Percentiles rank a stretch among this genome's conserved stretches.
phyloP scores from a whole-genome alignment of 1,140 invertebrate genomes.

The Zaprionus capensis region DNA sequence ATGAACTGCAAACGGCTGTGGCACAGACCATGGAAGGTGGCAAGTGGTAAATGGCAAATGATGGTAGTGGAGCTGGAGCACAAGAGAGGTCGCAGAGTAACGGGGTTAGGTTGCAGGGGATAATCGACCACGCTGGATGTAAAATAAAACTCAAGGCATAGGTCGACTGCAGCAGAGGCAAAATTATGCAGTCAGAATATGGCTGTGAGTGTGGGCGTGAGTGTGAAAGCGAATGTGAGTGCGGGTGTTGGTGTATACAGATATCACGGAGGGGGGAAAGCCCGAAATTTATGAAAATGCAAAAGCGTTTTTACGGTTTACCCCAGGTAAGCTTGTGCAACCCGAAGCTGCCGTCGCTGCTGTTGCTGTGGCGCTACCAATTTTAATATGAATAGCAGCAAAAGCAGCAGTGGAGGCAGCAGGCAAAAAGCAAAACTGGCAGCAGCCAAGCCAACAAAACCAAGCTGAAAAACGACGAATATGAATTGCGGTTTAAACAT shows the following conservation, averaged over 20 bases:
- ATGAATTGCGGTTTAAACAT: conserved; percentile 81
- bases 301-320: conserved; percentile 81
- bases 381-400: conserved; percentile 77
- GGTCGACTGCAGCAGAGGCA: conserved; percentile 45
- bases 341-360: conserved; percentile 19
- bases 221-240: conserved; percentile 25
- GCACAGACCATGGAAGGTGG: conserved; percentile 13
- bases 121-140: conserved; percentile 27
- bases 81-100: neutral
- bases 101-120: neutral
- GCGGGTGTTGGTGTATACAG: neutral
- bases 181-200: conserved; percentile 68
- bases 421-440: conserved; percentile 64
- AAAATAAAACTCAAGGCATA: conserved; percentile 59
- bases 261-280: conserved; percentile 37
- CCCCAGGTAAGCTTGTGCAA: conserved; percentile 69
- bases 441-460: conserved; percentile 29
- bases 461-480: conserved; percentile 46
- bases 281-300: conserved; percentile 81
- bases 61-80: neutral
- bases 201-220: conserved; percentile 23
- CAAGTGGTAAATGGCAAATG: conserved; percentile 20
- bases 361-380: conserved; percentile 35
- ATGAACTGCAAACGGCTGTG: conserved; percentile 40
- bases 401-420: conserved; percentile 25